A percentile compares a stretch with the other conserved stretches of the same genome.
Conservation (phyloP, 2,888 invertebrate species). For the Chrysolina americana region DNA sequence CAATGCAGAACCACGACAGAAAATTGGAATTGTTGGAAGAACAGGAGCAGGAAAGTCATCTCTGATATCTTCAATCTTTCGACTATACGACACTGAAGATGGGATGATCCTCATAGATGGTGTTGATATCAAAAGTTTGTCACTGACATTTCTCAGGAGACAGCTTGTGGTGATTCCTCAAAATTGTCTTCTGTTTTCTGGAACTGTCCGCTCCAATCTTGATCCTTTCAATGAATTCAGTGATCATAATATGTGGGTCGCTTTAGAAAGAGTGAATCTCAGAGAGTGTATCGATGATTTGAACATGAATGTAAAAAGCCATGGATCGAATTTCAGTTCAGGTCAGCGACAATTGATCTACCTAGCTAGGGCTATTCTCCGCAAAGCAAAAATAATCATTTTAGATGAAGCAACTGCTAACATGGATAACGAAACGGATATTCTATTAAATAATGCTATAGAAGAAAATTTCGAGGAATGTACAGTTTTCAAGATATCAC, state of each 20-base stretch:
- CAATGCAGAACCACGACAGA: conserved; percentile 77
- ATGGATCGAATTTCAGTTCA: conserved; percentile 67
- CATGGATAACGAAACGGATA: conserved; percentile 71
- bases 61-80: conserved; percentile 72
- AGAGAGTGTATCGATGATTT: conserved; percentile 71
- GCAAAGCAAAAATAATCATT: conserved; percentile 70
- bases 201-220: conserved; percentile 87
- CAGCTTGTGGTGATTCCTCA: conserved; percentile 87
- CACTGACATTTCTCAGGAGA: conserved; percentile 81
- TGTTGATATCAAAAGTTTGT: conserved; percentile 78
- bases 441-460: conserved; percentile 71
- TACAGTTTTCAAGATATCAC: conserved; percentile 71
- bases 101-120: conserved; percentile 87
- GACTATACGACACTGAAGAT: conserved; percentile 81
- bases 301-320: conserved; percentile 61
- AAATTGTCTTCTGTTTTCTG: conserved; percentile 88
- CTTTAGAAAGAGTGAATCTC: conserved; percentile 74
- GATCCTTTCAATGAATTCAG: conserved; percentile 87
- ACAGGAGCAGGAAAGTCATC: too few species aligned
- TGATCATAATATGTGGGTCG: conserved; percentile 86
- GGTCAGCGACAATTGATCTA: conserved; percentile 74
- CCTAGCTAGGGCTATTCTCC: conserved; percentile 71
- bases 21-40: background rate
- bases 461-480: conserved; percentile 71
- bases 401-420: conserved; percentile 74